A percentile compares a stretch with the other conserved stretches of the same genome.
These are phyloP conservation scores for Tokudaia muenninki DNA, from an alignment of 2,797 vertebrate genomes.

Conservation along the genomic window DNA sequence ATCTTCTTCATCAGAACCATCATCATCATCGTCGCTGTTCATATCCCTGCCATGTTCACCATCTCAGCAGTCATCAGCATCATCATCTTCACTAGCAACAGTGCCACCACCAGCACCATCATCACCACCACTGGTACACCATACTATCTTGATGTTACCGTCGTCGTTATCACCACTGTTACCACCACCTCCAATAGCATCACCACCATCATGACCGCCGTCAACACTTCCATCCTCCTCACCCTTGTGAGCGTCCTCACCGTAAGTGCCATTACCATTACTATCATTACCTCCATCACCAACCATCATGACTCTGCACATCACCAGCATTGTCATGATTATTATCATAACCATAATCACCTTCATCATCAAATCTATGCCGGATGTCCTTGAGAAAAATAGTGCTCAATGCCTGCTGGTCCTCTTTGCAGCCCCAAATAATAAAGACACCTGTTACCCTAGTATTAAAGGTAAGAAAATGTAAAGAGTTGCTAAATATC, in stretches of 20 bases:
- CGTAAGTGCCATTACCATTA: too few relatives aligned
- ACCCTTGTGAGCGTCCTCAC: background rate
- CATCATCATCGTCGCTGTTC: too few relatives aligned
- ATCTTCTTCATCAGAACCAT: too few relatives aligned
- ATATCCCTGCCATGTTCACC: too few relatives aligned
- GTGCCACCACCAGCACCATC: fast-evolving
- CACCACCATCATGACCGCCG: fast-evolving
- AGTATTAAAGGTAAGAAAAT: background rate
- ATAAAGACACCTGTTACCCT: background rate
- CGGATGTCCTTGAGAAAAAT: background rate
- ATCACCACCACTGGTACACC: too few relatives aligned
- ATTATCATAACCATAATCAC: fast-evolving
- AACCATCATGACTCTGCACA: background rate
- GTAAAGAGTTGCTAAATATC: background rate
- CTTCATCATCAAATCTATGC: background rate
- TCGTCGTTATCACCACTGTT: fast-evolving
- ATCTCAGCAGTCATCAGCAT: too few relatives aligned
- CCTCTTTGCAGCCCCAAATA: too few relatives aligned
- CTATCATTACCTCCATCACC: fast-evolving
- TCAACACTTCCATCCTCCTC: background rate
- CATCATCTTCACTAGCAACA: fast-evolving
- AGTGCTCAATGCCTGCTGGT: background rate
- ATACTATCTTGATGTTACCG: background rate
- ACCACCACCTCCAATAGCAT: background rate
- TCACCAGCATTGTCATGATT: fast-evolving